phyloP scores from a whole-genome alignment of 2,888 invertebrate species.

The Margaritifera margaritifera region DNA sequence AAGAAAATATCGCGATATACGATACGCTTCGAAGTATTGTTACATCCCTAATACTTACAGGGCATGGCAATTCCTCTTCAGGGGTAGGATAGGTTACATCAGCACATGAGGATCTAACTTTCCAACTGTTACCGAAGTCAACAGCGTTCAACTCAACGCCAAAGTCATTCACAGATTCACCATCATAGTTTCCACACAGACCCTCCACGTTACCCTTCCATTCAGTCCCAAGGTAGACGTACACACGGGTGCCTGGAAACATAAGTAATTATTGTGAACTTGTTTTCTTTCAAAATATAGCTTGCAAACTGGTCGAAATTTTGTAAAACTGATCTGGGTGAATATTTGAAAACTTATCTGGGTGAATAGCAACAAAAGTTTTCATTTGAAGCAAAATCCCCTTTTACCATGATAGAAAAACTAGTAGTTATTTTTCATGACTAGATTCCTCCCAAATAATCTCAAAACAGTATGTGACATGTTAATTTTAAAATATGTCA shows the following conservation, averaged over 20 bases:
- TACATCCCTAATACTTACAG: slow-evolving; percentile 21
- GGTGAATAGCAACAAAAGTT: too few relatives aligned
- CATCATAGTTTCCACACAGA: slow-evolving; percentile 39
- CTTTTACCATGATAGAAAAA: too few relatives aligned
- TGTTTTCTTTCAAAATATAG: neutral
- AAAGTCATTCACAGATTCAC: slow-evolving; percentile 25
- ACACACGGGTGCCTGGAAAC: slow-evolving; percentile 26
- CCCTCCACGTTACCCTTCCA: slow-evolving; percentile 33
- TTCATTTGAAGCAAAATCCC: too few relatives aligned
- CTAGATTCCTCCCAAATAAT: too few relatives aligned
- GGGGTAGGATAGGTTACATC: slow-evolving; percentile 24
- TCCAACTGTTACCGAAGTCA: slow-evolving; percentile 43
- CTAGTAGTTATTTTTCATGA: too few relatives aligned
- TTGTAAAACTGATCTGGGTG: too few relatives aligned
- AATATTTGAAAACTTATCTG: too few relatives aligned
- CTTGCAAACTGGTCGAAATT: neutral
- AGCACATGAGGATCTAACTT: slow-evolving; percentile 30
- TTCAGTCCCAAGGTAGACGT: slow-evolving; percentile 20
- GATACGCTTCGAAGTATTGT: too few relatives aligned
- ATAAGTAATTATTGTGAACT: neutral
- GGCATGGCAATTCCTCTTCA: slow-evolving; percentile 30
- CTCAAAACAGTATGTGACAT: too few relatives aligned
- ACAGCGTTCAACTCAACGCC: slow-evolving; percentile 8
- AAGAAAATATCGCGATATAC: too few relatives aligned
- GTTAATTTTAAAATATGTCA: too few relatives aligned